Conservation (phyloP, 1,140 invertebrate genomes). For the Drosophila oshimai region DNA sequence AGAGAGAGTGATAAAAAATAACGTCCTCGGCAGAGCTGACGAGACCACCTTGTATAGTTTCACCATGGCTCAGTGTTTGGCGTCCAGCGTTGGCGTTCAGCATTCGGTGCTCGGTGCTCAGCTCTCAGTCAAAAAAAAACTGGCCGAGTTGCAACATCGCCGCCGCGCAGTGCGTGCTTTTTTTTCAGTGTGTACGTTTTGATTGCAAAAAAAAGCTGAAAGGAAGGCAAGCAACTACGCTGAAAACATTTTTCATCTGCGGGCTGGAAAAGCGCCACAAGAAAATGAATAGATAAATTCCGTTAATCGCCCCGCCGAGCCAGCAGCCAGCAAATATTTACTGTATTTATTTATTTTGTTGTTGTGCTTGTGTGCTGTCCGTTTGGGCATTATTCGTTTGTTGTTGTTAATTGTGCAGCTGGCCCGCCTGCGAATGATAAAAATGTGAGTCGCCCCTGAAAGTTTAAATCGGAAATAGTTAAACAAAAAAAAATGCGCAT, state of each 20-base stretch:
- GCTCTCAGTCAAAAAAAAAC: slow-evolving; percentile 3
- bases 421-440: slow-evolving; percentile 31
- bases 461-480: not conserved
- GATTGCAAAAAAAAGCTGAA: slow-evolving; percentile 64
- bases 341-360: slow-evolving; percentile 30
- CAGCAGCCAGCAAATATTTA: slow-evolving; percentile 25
- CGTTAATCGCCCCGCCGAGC: slow-evolving; percentile 23
- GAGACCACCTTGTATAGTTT: too few relatives aligned
- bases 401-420: slow-evolving; percentile 41
- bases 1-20: too few relatives aligned
- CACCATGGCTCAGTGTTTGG: slow-evolving; percentile 48
- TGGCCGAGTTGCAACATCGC: slow-evolving; percentile 42
- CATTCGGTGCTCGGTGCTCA: too few relatives aligned
- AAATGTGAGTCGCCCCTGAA: slow-evolving; percentile 40
- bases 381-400: slow-evolving; percentile 14
- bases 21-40: too few relatives aligned
- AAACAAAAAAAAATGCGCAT: slow-evolving; percentile 22
- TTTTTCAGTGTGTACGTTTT: slow-evolving; percentile 63
- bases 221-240: slow-evolving; percentile 16
- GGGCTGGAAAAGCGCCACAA: slow-evolving; percentile 25
- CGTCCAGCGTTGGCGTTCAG: not conserved
- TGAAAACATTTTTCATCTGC: slow-evolving; percentile 48
- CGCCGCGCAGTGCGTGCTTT: slow-evolving; percentile 50
- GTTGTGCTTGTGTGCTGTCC: slow-evolving; percentile 11
- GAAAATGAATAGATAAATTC: slow-evolving; percentile 48